These are phyloP conservation scores for Autographa gamma DNA, from an alignment of 2,888 invertebrate genomes.

Conservation along the genomic window DNA sequence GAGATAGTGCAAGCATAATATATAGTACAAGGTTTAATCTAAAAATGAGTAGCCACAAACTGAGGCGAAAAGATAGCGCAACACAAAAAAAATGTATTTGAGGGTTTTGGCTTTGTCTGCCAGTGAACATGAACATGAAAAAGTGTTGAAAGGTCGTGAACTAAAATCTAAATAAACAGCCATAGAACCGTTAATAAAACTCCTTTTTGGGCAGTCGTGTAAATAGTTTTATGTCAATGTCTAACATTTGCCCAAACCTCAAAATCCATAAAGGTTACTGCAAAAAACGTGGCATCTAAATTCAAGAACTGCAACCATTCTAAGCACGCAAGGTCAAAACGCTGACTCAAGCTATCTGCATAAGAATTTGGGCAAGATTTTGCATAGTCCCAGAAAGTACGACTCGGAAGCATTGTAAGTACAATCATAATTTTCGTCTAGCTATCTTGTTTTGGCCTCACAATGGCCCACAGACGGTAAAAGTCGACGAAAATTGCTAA, in stretches of 20 bases:
- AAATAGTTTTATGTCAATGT: too few species aligned
- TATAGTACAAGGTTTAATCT: too few species aligned
- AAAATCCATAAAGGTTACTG: neutral
- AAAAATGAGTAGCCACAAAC: too few species aligned
- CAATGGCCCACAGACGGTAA: slow-evolving; percentile 26
- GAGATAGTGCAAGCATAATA: neutral
- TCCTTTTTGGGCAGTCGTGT: too few species aligned
- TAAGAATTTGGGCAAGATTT: slow-evolving; percentile 43
- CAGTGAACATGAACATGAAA: too few species aligned
- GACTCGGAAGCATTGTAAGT: slow-evolving; percentile 16
- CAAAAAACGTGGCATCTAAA: neutral
- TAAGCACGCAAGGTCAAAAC: slow-evolving; percentile 32
- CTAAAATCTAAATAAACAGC: too few species aligned
- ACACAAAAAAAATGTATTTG: too few species aligned
- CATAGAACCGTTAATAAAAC: too few species aligned
- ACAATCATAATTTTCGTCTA: slow-evolving; percentile 27
- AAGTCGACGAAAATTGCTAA: slow-evolving; percentile 22
- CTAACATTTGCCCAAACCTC: too few species aligned
- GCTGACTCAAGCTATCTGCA: slow-evolving; percentile 33
- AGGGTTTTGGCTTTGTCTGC: too few species aligned
- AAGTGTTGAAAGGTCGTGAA: too few species aligned
- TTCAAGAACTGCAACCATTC: slow-evolving; percentile 20
- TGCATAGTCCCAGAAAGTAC: slow-evolving; percentile 26
- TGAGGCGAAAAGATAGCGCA: too few species aligned
- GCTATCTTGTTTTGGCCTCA: slow-evolving; percentile 26